phyloP scores from a whole-genome alignment of 1,140 invertebrate genomes.

The Drosophila sproati region DNA sequence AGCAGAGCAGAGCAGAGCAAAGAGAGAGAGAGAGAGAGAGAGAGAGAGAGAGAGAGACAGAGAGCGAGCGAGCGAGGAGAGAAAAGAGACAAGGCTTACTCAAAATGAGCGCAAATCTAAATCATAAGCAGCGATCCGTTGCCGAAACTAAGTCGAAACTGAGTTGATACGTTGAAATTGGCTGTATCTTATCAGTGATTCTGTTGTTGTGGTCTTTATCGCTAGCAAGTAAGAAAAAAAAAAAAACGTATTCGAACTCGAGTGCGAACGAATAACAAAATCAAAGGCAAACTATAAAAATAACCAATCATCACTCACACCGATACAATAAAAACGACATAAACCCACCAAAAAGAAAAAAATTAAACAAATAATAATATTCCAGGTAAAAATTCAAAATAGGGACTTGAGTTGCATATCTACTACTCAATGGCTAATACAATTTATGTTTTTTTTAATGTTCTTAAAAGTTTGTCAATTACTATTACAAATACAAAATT shows the following conservation, averaged over 20 bases:
- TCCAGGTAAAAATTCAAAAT: slow-evolving; percentile 9
- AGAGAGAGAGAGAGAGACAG: not conserved
- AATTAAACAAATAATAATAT: slow-evolving; percentile 17
- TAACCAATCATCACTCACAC: slow-evolving; percentile 37
- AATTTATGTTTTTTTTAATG: not conserved
- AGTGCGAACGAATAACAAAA: slow-evolving; percentile 35
- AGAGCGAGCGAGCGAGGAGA: not conserved
- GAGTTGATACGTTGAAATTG: slow-evolving; percentile 21
- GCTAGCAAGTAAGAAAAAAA: slow-evolving; percentile 59
- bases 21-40: not conserved
- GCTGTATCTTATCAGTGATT: slow-evolving; percentile 76
- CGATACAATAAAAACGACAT: slow-evolving; percentile 20
- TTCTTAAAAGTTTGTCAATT: not conserved
- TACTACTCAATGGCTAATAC: not conserved
- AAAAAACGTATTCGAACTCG: slow-evolving; percentile 33
- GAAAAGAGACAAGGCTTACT: not conserved
- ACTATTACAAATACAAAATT: too few species aligned
- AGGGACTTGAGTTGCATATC: not conserved
- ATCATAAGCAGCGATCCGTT: slow-evolving; percentile 39
- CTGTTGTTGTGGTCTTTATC: slow-evolving; percentile 58
- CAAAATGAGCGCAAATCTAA: slow-evolving; percentile 31
- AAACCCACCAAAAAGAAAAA: slow-evolving; percentile 1
- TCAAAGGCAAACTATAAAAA: slow-evolving; percentile 50
- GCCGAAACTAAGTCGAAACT: slow-evolving; percentile 15
- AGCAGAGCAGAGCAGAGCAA: not conserved